These are phyloP conservation scores for Oreonectes daqikongensis DNA, from an alignment of 2,797 vertebrate species.

Conservation along the genomic window DNA sequence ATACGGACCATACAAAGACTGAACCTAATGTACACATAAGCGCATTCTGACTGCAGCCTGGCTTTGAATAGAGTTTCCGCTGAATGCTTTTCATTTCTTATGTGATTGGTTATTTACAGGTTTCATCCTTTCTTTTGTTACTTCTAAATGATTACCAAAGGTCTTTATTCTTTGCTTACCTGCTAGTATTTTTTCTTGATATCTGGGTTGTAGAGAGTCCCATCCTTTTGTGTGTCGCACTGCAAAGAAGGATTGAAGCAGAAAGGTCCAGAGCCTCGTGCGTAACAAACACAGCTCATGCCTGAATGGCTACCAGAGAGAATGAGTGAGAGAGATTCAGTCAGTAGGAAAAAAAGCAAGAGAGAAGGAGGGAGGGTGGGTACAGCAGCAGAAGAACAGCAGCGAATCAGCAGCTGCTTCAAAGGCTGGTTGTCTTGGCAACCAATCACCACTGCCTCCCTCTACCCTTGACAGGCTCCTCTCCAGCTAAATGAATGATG, in stretches of 20 bases:
- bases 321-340: constrained; percentile 32
- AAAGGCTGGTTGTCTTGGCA: constrained; percentile 93
- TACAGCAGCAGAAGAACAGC: constrained; percentile 61
- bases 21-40: constrained; percentile 16
- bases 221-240: constrained; percentile 93
- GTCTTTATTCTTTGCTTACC: constrained; percentile 72
- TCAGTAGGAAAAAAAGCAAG: constrained; percentile 13
- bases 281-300: constrained; percentile 86
- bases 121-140: background rate
- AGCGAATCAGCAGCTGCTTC: constrained; percentile 98
- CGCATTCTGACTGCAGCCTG: constrained; percentile 54
- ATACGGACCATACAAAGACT: constrained; percentile 56
- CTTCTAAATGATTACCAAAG: constrained; percentile 13
- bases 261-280: constrained; percentile 91
- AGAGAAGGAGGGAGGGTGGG: constrained; percentile 55
- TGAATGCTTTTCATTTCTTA: background rate
- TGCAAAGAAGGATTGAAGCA: constrained; percentile 91
- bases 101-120: background rate
- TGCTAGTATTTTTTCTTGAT: constrained; percentile 88
- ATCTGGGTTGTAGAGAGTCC: constrained; percentile 84
- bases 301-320: constrained; percentile 82
- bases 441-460: constrained; percentile 87
- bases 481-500: constrained; percentile 79
- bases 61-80: background rate
- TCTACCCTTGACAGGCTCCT: constrained; percentile 62